Evolutionary conservation across 2,888 invertebrate genomes (phyloP).

Genomic region (Macrophya annulata): DNA sequence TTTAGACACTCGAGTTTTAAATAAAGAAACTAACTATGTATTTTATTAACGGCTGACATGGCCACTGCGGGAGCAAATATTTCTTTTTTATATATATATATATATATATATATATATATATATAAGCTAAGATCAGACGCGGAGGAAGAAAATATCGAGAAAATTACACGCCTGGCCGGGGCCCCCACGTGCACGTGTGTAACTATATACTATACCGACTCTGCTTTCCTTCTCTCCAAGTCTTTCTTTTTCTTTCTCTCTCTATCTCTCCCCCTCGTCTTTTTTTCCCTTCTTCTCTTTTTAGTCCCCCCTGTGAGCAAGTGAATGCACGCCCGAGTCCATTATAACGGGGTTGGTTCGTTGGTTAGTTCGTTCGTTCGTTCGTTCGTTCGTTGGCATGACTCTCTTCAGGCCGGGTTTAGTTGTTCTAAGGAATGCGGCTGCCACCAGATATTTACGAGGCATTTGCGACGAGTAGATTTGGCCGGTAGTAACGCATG

Average conservation of each 20-base stretch:
- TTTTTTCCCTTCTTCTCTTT: not conserved
- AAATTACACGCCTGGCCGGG: not conserved
- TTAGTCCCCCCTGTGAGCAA: slow-evolving; percentile 17
- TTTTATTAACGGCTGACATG: slow-evolving; percentile 3
- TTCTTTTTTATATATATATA: not conserved
- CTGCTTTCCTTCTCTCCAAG: not conserved
- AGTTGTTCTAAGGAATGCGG: slow-evolving; percentile 45
- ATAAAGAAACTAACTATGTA: slow-evolving; percentile 10
- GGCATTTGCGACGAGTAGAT: slow-evolving; percentile 33
- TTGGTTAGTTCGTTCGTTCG: slow-evolving; percentile 18
- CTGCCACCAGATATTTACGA: slow-evolving; percentile 44
- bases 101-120: not conserved
- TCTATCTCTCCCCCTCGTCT: not conserved
- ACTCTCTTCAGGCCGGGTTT: not conserved
- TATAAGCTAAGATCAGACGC: slow-evolving; percentile 5
- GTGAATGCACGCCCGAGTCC: slow-evolving; percentile 33
- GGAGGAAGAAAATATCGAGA: slow-evolving; percentile 1
- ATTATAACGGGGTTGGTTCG: slow-evolving; percentile 42
- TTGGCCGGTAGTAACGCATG: slow-evolving; percentile 29
- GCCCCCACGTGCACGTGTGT: not conserved
- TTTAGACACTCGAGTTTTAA: not conserved
- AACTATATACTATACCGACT: not conserved
- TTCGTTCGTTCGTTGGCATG: slow-evolving; percentile 22
- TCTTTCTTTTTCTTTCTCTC: slow-evolving; percentile 20
- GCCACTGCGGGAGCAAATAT: not conserved